Evolutionary conservation across 2,113 vertebrate genomes (phyloP).

Genomic region (Catagonus wagneri): DNA sequence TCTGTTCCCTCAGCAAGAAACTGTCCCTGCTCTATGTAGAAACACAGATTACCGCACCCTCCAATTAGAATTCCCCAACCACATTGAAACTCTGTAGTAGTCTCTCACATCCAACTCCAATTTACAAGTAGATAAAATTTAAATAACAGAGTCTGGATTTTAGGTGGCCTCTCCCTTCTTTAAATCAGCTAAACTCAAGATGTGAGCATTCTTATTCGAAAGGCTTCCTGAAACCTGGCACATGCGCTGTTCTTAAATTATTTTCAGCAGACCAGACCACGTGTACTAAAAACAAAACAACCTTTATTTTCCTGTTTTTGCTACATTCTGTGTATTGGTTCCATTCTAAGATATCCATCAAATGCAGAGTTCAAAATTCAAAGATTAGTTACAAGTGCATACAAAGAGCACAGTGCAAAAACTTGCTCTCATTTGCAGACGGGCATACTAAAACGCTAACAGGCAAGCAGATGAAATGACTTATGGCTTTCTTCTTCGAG

Average conservation of each 20-base stretch:
- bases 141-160: not conserved
- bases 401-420: not conserved
- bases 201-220: not conserved
- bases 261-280: not conserved
- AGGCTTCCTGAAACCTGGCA: not conserved
- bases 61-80: not conserved
- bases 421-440: not conserved
- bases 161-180: not conserved
- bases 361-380: not conserved
- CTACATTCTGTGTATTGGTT: not conserved
- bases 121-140: not conserved
- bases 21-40: not conserved
- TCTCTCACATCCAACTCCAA: not conserved
- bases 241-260: not conserved
- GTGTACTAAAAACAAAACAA: not conserved
- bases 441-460: not conserved
- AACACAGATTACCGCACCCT: not conserved
- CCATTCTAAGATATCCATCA: not conserved
- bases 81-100: not conserved
- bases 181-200: not conserved
- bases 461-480: not conserved
- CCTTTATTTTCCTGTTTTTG: not conserved
- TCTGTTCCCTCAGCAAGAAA: not conserved
- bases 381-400: not conserved
- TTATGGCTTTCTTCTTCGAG: not conserved